Evolutionary conservation across 2,888 invertebrate genomes (phyloP), one percentile per base, ranked within the genome.

Genomic region (Cecidostiba fungosa): DNA sequence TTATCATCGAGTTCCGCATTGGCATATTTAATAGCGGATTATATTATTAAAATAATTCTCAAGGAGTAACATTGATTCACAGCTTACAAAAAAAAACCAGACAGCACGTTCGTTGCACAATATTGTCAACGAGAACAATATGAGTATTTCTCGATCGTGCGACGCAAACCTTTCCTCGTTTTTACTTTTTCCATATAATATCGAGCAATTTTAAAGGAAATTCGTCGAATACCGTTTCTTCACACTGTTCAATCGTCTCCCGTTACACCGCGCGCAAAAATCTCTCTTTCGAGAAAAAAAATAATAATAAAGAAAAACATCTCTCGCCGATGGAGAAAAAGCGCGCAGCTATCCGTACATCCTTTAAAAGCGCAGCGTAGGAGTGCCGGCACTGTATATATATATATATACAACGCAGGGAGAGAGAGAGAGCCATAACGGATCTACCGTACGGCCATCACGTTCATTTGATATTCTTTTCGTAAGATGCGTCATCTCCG

Each of bases 401-500:
- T 84, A 72, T 5, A 19, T n/a, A 14, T 14, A 50, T 19, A 5
- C 14, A 66, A n/a, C 62, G 72, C 62, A 26, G 19, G 77, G 32
- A 23, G 29, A n/a, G n/a, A n/a, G 50, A 14, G 69, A n/a, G 19
- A 54, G 54, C 54, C 54, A 54, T 84, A 78, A 72, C 69, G 82
- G 82, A 76, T 82, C 69, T 54, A 72, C 36, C 62, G 62, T 16
- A 54, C 70, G 39, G 26, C 29, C 39, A 43, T 83, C 89, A 83
- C 88, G 87, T 90, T 91, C 89, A 91, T 91, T 91, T 91, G 87
- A 91, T 91, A 92, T 92, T 92, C 91, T 90, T 90, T 91, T 91
- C 69, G 89, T 88, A 88, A 88, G 90, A 90, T 89, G 90, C 90
- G 91, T 91, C 91, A 91, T 92, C 90, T 90, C 89, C 23, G 29